These are phyloP conservation scores for Philaethria dido DNA, from an alignment of 2,888 invertebrate genomes.

Conservation along the genomic window DNA sequence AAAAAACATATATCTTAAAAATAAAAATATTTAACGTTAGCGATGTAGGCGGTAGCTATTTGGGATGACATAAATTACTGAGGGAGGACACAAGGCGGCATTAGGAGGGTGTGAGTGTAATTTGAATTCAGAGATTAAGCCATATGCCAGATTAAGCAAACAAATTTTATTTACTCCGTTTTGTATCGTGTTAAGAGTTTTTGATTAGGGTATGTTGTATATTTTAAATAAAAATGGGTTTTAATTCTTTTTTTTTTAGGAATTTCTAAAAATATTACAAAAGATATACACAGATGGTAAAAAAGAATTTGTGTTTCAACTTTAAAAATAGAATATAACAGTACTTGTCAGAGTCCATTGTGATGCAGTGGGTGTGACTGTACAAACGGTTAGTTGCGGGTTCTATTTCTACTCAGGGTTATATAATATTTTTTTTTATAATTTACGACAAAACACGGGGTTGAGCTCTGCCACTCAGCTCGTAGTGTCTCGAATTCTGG, in stretches of 20 bases:
- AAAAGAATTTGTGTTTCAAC: no score
- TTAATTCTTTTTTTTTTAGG: neutral
- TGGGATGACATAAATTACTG: slow-evolving; percentile 38
- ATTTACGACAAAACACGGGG: no score
- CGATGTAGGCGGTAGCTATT: slow-evolving; percentile 19
- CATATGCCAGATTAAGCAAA: slow-evolving; percentile 34
- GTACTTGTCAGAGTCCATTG: no score
- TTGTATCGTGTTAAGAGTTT: slow-evolving; percentile 12
- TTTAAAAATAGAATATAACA: no score
- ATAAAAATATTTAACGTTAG: neutral
- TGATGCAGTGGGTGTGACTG: no score
- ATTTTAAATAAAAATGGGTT: neutral
- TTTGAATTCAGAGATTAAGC: slow-evolving; percentile 43
- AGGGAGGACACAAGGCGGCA: slow-evolving; percentile 35
- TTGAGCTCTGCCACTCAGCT: no score
- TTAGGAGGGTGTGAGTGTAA: slow-evolving; percentile 40
- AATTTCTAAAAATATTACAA: no score
- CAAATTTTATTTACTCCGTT: slow-evolving; percentile 32
- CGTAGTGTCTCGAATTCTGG: no score
- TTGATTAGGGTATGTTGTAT: slow-evolving; percentile 1
- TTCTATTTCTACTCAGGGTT: no score
- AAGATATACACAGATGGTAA: no score
- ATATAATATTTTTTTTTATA: no score
- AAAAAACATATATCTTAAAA: neutral
- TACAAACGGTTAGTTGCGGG: no score